Base-by-base conservation (phyloP, 2,113 vertebrate species). In the Pardalotus punctatus region DNA sequence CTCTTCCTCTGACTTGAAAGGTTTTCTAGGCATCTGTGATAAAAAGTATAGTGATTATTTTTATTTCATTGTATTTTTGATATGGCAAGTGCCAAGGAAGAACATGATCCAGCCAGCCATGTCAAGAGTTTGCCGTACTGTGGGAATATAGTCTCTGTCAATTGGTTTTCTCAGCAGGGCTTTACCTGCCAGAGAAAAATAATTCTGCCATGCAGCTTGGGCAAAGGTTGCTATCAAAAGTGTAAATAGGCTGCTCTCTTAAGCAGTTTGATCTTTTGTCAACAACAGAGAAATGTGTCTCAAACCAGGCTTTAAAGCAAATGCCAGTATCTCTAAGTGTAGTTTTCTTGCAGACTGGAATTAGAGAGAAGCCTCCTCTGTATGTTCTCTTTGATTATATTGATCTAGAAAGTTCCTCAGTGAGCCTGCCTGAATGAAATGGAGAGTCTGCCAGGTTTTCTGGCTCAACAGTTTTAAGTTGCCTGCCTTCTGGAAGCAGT, bases 341-440 rank as follows among this genome's bases (percentile, higher is more conserved):
- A 53, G 38, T 89, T 81, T 94, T 87, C 58, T 50, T 85, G 43
- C 23, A 79, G 61, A 22, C 35, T 61, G 36, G 70, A 87, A 79
- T 80, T 85, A 85, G 62, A 93, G 66, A 12, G 29, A 14, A 90
- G 36, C n/a, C 28, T 86, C 18, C 61, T 62, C 19, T 70, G 43
- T 45, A 35, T 0, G 0, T 90, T 95, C 25, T 50, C 50, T 90
- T 91, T 93, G 84, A 91, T 90, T 88, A 33, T 76, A 96, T 82
- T 91, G 84, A 93, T 95, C 91, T 81, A 87, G 70, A 91, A 95
- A 22, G 70, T 62, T 94, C 58, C 35, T 89, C 71, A 61, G 65
- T 61, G 80, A 93, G 23, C 25, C 74, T 47, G 58, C 17, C 58
- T 70, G 38, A 87, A 57, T 33, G 73, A 92, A 94, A 71, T 31